phyloP scores from a whole-genome alignment of 2,888 invertebrate genomes.

The Drosophila mercatorum region DNA sequence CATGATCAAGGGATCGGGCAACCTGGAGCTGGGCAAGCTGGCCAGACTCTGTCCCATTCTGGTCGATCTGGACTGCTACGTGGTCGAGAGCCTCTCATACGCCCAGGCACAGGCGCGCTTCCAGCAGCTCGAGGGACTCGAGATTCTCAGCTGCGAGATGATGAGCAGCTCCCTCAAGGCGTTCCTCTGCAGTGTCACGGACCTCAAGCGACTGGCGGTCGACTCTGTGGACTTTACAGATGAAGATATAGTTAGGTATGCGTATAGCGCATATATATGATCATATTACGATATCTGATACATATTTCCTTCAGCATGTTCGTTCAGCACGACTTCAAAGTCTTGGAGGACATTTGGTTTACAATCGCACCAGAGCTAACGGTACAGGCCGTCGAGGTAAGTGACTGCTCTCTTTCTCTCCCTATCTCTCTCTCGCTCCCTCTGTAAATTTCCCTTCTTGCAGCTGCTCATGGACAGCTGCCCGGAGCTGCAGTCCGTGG shows the following conservation, averaged over 20 bases:
- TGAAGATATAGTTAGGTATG: slow-evolving; percentile 87
- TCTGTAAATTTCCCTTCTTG: not conserved
- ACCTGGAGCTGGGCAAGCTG: slow-evolving; percentile 87
- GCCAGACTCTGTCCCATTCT: slow-evolving; percentile 87
- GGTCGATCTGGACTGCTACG: slow-evolving; percentile 88
- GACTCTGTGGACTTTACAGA: slow-evolving; percentile 89
- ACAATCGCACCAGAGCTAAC: slow-evolving; percentile 89
- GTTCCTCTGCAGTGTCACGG: slow-evolving; percentile 87
- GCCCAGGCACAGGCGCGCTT: slow-evolving; percentile 86
- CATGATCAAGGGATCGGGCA: slow-evolving; percentile 86
- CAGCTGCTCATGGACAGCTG: slow-evolving; percentile 88
- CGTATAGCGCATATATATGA: not conserved
- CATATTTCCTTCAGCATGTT: slow-evolving; percentile 86
- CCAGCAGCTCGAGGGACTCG: slow-evolving; percentile 87
- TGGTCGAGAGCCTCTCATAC: slow-evolving; percentile 87
- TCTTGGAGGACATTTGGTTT: slow-evolving; percentile 89
- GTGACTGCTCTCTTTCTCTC: not conserved
- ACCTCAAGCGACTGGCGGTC: slow-evolving; percentile 88
- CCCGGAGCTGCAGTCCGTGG: slow-evolving; percentile 88
- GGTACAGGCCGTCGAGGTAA: slow-evolving; percentile 86
- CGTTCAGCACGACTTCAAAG: slow-evolving; percentile 87
- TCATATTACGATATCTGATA: not conserved
- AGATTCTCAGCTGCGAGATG: slow-evolving; percentile 88
- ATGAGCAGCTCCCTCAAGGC: slow-evolving; percentile 86
- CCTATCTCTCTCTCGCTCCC: not conserved